Percentiles rank a stretch among this genome's conserved stretches.
Conservation (phyloP, 1,140 invertebrate genomes). For the Drosophila kanapiae region DNA sequence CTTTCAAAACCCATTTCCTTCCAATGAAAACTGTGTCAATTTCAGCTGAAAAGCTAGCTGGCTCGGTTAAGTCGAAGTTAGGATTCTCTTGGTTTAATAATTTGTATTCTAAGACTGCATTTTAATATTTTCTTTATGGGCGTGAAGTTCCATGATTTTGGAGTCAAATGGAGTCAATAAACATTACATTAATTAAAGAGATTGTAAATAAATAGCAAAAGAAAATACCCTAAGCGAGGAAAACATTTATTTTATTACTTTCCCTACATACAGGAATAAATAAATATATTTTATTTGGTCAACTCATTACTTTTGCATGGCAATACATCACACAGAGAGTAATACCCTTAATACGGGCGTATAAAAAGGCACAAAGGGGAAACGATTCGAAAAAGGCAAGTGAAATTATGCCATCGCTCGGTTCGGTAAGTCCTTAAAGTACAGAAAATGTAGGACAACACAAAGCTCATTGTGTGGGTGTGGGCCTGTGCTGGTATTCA, state of each 20-base stretch:
- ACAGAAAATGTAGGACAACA: slow-evolving; percentile 67
- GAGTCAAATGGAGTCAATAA: no score
- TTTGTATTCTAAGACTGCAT: no score
- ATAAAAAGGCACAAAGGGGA: slow-evolving; percentile 5
- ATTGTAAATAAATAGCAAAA: not conserved
- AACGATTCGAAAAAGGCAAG: slow-evolving; percentile 26
- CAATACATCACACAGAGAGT: not conserved
- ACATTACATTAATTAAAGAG: no score
- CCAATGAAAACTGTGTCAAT: slow-evolving; percentile 70
- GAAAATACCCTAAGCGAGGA: no score
- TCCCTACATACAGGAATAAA: not conserved
- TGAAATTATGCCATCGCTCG: slow-evolving; percentile 63
- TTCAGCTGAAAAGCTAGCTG: slow-evolving; percentile 20
- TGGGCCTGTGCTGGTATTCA: slow-evolving; percentile 8
- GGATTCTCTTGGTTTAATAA: slow-evolving; percentile 1
- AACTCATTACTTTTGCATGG: not conserved
- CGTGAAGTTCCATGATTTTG: no score
- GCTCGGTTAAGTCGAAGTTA: not conserved
- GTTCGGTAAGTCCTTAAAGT: slow-evolving; percentile 56
- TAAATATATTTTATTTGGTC: not conserved
- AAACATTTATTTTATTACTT: not conserved
- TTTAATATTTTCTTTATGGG: no score
- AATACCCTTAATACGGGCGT: slow-evolving; percentile 5
- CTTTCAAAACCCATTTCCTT: slow-evolving; percentile 17
- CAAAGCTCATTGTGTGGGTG: slow-evolving; percentile 46